Base-by-base conservation (phyloP, 2,797 vertebrate genomes). In the Acridotheres tristis region DNA sequence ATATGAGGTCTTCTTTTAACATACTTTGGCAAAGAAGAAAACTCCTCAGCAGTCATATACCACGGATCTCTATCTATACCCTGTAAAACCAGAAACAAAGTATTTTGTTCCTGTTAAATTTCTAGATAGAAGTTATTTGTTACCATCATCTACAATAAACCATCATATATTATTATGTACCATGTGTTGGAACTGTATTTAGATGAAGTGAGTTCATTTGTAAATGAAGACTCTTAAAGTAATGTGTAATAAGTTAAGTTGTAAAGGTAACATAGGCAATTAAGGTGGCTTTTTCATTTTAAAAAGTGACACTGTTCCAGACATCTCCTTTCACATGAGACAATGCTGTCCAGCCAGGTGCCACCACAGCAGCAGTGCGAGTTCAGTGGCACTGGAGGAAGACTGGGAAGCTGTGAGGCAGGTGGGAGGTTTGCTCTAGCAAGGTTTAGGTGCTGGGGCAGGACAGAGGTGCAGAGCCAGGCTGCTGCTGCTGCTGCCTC, bases 121-220 rank as follows among this genome's bases (percentile, higher is more conserved):
- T 94, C 89, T 95, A 96, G 95, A 8, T 90, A 95, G 88, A 94
- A 93, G 59, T 88, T 17, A 80, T 94, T 91, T 96, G 93, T 96
- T 96, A 88, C 51, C 76, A 82, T 91, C 71, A 50, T 61, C 77
- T 90, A 82, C 89, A 93, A 74, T 85, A 93, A 95, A 96, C 36
- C 63, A 43, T 96, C 92, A 48, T 93, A 79, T 97, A 85, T 76
- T 86, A 83, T 66, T 80, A 76, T 96, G 96, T 96, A 94, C 57
- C 89, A 84, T 94, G 90, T 95, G 89, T 93, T 93, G 91, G 76
- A 96, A 96, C 86, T 97, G 95, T 96, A 85, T 90, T 87, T 95
- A 95, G 94, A 89, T 85, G 67, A 96, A 97, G 86, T 88, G 79
- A 90, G 89, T 94, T 95, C 92, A 96, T 94, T 96, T 97, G 95